Evolutionary conservation across 2,113 vertebrate genomes (phyloP).

Genomic region (Entosphenus tridentatus): DNA sequence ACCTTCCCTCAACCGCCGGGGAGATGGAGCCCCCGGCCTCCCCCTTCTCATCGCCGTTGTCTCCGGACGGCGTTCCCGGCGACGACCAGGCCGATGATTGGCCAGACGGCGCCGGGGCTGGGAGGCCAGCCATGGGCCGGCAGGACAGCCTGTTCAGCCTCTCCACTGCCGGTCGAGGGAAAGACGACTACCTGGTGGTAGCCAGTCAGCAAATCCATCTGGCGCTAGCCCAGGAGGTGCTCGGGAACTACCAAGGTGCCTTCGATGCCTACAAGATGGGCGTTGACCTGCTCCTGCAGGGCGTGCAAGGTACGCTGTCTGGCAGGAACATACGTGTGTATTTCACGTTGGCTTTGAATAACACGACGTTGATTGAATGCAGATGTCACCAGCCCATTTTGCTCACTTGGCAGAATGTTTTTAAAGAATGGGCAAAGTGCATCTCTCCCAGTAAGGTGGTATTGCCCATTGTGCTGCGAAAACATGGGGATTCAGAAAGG

Average conservation of each 20-base stretch:
- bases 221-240: conserved; percentile 1
- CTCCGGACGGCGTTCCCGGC: too few relatives aligned
- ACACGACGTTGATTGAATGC: neutral
- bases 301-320: neutral
- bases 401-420: neutral
- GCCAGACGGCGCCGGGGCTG: neutral
- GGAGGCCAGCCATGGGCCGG: neutral
- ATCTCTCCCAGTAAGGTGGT: too few relatives aligned
- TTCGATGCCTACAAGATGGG: neutral
- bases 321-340: too few relatives aligned
- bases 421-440: neutral
- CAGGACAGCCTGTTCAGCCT: conserved; percentile 3
- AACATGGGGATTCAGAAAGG: too few relatives aligned
- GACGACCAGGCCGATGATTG: too few relatives aligned
- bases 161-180: neutral
- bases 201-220: conserved; percentile 2
- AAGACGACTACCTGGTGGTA: neutral
- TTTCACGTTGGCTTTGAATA: neutral
- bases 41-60: too few relatives aligned
- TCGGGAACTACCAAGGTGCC: neutral
- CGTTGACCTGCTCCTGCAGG: neutral
- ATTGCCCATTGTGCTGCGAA: too few relatives aligned
- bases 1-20: too few relatives aligned
- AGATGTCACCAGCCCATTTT: neutral
- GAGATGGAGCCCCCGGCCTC: too few relatives aligned